Conservation (phyloP, 2,888 invertebrate genomes). For the Melangyna quadrimaculata region DNA sequence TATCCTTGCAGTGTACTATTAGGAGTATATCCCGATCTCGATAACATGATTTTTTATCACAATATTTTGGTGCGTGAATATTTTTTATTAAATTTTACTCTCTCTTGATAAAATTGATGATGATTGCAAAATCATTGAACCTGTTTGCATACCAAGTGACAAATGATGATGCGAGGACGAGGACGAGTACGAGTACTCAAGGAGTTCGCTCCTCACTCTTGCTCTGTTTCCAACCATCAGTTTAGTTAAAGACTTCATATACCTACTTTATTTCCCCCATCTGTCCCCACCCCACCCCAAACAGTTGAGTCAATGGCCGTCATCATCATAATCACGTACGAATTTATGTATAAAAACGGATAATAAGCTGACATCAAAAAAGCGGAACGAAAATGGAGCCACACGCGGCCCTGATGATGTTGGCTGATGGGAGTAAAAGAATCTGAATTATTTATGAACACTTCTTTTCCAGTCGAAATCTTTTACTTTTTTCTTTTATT, state of each 20-base stretch:
- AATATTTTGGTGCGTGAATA: constrained; percentile 61
- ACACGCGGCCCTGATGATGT: constrained; percentile 30
- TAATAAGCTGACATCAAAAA: constrained; percentile 39
- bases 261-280: neutral
- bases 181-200: too few species aligned
- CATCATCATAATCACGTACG: constrained; percentile 52
- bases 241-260: neutral
- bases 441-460: constrained; percentile 65
- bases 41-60: constrained; percentile 47
- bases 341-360: constrained; percentile 32
- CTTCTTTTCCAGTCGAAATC: constrained; percentile 4
- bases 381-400: constrained; percentile 30
- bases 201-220: neutral
- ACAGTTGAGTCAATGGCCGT: constrained; percentile 17
- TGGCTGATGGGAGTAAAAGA: constrained; percentile 51
- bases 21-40: neutral
- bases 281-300: neutral
- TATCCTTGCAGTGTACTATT: neutral
- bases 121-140: constrained; percentile 67
- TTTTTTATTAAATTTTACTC: constrained; percentile 52
- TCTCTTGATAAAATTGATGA: constrained; percentile 55
- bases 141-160: constrained; percentile 66
- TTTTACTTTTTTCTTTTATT: neutral
- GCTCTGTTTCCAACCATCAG: neutral
- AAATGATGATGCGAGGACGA: constrained; percentile 34